These are phyloP conservation scores for Athene noctua DNA, from an alignment of 2,113 vertebrate genomes.

Conservation along the genomic window DNA sequence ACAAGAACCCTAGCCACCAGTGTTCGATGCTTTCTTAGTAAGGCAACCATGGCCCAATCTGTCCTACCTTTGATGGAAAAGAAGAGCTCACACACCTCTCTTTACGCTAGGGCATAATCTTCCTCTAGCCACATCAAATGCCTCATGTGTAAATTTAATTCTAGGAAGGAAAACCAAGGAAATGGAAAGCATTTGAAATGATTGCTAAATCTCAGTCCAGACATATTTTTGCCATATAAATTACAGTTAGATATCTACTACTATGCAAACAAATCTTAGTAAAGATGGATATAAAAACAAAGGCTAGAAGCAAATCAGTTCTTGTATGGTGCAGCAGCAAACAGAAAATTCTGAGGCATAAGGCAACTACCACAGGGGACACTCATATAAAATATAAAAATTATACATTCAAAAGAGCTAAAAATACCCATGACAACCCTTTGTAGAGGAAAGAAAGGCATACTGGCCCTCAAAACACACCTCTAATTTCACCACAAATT, in stretches of 20 bases:
- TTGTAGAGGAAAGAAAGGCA: background rate
- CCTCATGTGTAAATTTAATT: background rate
- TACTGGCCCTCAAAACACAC: background rate
- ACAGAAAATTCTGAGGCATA: background rate
- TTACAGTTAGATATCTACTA: background rate
- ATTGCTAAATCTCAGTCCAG: background rate
- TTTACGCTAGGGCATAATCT: background rate
- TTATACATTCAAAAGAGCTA: background rate
- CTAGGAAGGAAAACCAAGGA: background rate
- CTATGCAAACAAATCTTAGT: background rate
- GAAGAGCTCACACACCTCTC: background rate
- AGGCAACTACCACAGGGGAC: background rate
- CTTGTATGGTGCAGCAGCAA: background rate
- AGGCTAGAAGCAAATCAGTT: background rate
- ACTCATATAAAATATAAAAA: background rate
- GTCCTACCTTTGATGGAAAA: background rate
- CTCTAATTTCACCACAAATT: background rate
- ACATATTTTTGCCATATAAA: background rate
- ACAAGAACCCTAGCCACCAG: background rate
- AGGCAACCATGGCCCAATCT: background rate
- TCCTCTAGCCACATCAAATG: background rate
- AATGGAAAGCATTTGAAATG: background rate
- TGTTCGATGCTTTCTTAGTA: background rate
- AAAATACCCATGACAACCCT: background rate
- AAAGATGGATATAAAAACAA: background rate